Evolutionary conservation across 2,113 vertebrate genomes (phyloP).

Genomic region (Xiphias gladius): DNA sequence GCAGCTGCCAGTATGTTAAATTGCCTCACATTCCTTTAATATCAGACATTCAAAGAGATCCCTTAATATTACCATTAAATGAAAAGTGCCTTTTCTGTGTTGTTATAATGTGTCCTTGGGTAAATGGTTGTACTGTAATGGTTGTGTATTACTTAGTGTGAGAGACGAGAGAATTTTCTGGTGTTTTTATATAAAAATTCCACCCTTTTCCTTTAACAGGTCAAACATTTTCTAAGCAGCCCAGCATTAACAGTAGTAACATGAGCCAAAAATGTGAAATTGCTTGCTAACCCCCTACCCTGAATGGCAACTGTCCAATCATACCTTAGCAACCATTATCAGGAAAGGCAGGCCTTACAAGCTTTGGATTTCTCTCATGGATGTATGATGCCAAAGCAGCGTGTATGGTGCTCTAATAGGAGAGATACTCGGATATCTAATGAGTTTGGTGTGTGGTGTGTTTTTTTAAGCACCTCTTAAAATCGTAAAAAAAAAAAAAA

Average conservation of each 20-base stretch:
- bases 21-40: slow-evolving; percentile 54
- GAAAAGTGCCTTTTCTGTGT: slow-evolving; percentile 30
- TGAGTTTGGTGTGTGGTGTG: no score
- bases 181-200: neutral
- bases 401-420: neutral
- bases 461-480: no score
- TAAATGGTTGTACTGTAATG: neutral
- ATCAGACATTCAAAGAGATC: slow-evolving; percentile 46
- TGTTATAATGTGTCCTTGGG: slow-evolving; percentile 3
- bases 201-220: neutral
- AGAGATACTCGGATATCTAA: no score
- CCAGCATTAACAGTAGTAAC: neutral
- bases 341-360: no score
- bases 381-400: neutral
- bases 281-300: neutral
- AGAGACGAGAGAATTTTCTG: neutral
- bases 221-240: neutral
- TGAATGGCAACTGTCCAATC: neutral
- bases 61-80: slow-evolving; percentile 55
- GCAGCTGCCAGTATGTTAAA: slow-evolving; percentile 58
- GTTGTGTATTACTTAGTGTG: neutral
- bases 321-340: neutral
- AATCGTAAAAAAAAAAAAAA: no score
- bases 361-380: neutral
- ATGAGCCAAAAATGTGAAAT: neutral